A percentile compares a stretch with the other conserved stretches of the same genome.
phyloP scores from a whole-genome alignment of 2,797 vertebrate genomes.

The Platalea minor region DNA sequence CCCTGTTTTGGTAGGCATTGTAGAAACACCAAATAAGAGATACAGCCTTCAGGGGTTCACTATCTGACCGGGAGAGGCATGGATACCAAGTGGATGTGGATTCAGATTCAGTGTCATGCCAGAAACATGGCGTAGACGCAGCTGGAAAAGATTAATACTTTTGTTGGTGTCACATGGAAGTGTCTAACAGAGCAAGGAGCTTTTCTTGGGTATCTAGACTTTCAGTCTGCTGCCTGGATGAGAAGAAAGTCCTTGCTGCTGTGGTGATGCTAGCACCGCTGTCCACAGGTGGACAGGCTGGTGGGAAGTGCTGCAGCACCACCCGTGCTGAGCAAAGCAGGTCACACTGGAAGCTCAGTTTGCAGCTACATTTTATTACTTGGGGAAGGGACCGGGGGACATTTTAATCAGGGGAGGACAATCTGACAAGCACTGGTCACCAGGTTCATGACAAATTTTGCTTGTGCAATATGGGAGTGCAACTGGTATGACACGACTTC shows the following conservation, averaged over 20 bases:
- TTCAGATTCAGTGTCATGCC: not conserved
- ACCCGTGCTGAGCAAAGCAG: fast-evolving
- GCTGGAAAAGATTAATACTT: not conserved
- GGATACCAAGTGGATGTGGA: not conserved
- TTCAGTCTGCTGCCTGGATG: not conserved
- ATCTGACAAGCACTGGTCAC: not conserved
- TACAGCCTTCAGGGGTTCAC: not conserved
- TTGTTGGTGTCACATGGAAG: not conserved
- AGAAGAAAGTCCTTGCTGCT: not conserved
- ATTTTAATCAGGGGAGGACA: not conserved
- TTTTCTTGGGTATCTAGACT: not conserved
- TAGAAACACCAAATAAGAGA: not conserved
- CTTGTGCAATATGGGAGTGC: not conserved
- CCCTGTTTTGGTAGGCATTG: not conserved
- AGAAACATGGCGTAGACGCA: not conserved
- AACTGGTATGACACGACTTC: fast-evolving
- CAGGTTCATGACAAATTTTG: not conserved
- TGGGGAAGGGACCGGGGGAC: not conserved
- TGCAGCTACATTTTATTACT: not conserved
- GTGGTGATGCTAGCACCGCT: fast-evolving
- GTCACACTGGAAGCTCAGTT: not conserved
- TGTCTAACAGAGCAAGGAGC: not conserved
- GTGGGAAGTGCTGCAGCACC: not conserved
- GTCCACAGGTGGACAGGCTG: not conserved
- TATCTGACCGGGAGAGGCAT: not conserved